These are phyloP conservation scores for Drosophila kambysellisi DNA, from an alignment of 2,888 invertebrate species.

Conservation along the genomic window DNA sequence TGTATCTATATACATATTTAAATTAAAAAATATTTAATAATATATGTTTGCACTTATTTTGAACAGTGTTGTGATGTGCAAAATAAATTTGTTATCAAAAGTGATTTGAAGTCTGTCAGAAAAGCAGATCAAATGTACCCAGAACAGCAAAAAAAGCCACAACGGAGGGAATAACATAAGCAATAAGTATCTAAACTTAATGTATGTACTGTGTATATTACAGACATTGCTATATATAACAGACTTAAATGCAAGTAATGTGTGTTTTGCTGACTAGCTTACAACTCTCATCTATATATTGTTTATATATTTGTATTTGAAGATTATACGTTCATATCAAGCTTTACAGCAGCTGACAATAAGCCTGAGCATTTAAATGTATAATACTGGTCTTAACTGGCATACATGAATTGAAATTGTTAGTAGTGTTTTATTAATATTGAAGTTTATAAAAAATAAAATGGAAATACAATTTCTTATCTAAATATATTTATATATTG, in stretches of 20 bases:
- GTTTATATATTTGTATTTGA: not conserved
- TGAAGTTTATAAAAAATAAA: not conserved
- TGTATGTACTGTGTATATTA: not conserved
- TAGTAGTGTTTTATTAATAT: not conserved
- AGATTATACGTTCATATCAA: not conserved
- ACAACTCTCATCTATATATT: not conserved
- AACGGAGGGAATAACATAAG: not conserved
- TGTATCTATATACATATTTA: not conserved
- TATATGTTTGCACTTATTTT: not conserved
- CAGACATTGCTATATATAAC: not conserved
- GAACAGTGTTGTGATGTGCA: not conserved
- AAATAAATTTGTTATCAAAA: not conserved
- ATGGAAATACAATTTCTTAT: not conserved
- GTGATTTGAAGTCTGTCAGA: not conserved
- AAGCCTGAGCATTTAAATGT: not conserved
- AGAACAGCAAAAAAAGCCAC: not conserved
- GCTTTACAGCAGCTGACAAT: not conserved
- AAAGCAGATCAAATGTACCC: not conserved
- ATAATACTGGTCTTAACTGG: not conserved
- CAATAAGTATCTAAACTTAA: not conserved
- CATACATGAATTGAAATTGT: not conserved
- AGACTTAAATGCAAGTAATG: no score
- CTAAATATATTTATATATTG: slow-evolving; percentile 11
- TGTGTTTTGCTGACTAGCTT: not conserved
- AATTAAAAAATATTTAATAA: not conserved